phyloP scores from a whole-genome alignment of 2,113 vertebrate species.

The Callipepla californica region DNA sequence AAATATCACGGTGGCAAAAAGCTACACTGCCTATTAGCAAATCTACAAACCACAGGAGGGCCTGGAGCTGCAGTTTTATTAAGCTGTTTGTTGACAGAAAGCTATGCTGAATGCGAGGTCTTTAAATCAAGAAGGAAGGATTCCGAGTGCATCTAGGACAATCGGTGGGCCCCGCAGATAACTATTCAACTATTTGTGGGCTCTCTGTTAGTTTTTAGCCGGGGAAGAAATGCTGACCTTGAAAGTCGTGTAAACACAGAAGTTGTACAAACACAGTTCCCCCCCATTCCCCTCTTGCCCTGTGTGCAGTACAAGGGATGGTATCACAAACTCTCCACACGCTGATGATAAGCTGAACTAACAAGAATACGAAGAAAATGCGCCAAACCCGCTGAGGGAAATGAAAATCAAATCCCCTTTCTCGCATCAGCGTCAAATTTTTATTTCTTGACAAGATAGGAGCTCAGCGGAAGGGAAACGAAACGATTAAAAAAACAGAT shows the following conservation, averaged over 20 bases:
- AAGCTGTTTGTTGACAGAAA: background rate
- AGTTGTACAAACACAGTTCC: background rate
- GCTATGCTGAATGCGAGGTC: background rate
- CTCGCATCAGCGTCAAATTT: slow-evolving; percentile 70
- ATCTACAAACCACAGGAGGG: background rate
- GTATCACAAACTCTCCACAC: slow-evolving; percentile 24
- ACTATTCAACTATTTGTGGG: background rate
- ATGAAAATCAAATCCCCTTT: slow-evolving; percentile 73
- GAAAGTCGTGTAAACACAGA: background rate
- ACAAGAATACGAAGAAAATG: slow-evolving; percentile 62
- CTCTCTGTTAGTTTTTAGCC: background rate
- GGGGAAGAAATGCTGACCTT: slow-evolving; percentile 46
- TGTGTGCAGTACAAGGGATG: background rate
- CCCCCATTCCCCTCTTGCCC: background rate
- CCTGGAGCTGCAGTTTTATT: background rate
- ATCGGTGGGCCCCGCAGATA: background rate
- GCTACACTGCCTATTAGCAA: background rate
- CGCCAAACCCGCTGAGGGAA: slow-evolving; percentile 44
- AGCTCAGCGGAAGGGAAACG: slow-evolving; percentile 60
- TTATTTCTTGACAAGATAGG: slow-evolving; percentile 74
- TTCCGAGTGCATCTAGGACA: background rate
- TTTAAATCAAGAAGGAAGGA: background rate
- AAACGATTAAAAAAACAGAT: slow-evolving; percentile 62
- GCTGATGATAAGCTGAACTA: slow-evolving; percentile 59
- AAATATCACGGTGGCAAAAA: background rate